Percentiles rank a stretch among this genome's conserved stretches.
Evolutionary conservation across 64 coral and sea anemone species (phyloP).

Genomic region (Actinia tenebrosa): DNA sequence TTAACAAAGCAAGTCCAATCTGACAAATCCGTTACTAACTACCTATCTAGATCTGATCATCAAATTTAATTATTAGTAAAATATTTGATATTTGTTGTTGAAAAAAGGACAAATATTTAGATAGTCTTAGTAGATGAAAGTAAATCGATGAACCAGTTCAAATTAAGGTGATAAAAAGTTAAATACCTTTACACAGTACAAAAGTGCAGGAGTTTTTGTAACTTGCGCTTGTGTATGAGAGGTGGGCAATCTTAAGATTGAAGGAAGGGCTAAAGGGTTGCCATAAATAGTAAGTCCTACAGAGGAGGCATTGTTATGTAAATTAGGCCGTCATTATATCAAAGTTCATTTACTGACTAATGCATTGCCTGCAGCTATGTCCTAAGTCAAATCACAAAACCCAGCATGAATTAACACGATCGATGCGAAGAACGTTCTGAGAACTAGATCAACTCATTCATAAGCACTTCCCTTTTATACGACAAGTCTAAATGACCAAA

Average conservation of each 20-base stretch:
- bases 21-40: neutral
- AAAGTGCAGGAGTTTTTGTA: neutral
- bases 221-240: neutral
- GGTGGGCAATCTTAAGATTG: slow-evolving; percentile 14
- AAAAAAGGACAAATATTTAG: neutral
- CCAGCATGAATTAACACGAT: slow-evolving; percentile 8
- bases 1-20: neutral
- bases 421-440: neutral
- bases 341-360: slow-evolving; percentile 35
- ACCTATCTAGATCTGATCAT: neutral
- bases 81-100: slow-evolving; percentile 2
- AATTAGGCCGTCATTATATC: slow-evolving; percentile 48
- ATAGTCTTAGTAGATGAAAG: neutral
- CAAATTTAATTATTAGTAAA: neutral
- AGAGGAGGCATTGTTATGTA: slow-evolving; percentile 54
- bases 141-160: neutral
- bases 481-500: neutral
- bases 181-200: neutral
- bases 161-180: neutral
- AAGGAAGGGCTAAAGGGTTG: slow-evolving; percentile 40
- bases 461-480: neutral
- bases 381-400: slow-evolving; percentile 4
- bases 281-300: slow-evolving; percentile 54
- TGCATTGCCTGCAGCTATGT: slow-evolving; percentile 61
- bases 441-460: neutral